Evolutionary conservation across 1,140 invertebrate genomes (phyloP).

Genomic region (Maconellicoccus hirsutus): DNA sequence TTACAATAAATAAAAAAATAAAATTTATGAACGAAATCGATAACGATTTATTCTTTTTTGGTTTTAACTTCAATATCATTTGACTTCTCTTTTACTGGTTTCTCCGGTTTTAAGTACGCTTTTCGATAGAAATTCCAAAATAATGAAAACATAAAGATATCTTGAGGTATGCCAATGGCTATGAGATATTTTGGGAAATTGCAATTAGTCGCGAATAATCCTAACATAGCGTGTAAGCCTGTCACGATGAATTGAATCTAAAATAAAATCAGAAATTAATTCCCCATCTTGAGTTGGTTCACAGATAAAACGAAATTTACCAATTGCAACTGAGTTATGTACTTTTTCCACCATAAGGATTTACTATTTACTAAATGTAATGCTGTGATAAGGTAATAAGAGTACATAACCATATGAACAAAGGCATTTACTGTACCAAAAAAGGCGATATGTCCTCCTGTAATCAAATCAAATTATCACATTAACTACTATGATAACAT

Average conservation of each 20-base stretch:
- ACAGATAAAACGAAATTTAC: constrained; percentile 31
- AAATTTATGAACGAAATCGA: too few species aligned
- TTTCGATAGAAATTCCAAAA: constrained; percentile 79
- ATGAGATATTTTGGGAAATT: constrained; percentile 51
- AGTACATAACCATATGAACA: constrained; percentile 60
- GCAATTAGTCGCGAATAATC: constrained; percentile 57
- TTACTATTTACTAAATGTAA: constrained; percentile 43
- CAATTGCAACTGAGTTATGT: constrained; percentile 58
- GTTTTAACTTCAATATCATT: not conserved
- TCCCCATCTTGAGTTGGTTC: not conserved
- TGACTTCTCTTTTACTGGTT: not conserved
- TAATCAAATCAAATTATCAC: constrained; percentile 26
- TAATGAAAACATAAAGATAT: constrained; percentile 62
- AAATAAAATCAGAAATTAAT: constrained; percentile 29
- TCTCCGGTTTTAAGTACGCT: constrained; percentile 43
- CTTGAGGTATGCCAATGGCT: constrained; percentile 51
- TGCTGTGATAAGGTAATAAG: constrained; percentile 55
- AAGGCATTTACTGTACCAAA: constrained; percentile 42
- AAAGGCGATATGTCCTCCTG: constrained; percentile 40
- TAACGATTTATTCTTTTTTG: too few species aligned
- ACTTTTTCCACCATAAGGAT: constrained; percentile 57
- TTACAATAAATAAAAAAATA: too few species aligned
- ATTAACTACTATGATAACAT: not conserved
- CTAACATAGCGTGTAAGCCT: constrained; percentile 50
- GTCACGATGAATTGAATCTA: constrained; percentile 62